Evolutionary conservation across 2,797 vertebrate genomes (phyloP).

Genomic region (Pantherophis alleghaniensis): DNA sequence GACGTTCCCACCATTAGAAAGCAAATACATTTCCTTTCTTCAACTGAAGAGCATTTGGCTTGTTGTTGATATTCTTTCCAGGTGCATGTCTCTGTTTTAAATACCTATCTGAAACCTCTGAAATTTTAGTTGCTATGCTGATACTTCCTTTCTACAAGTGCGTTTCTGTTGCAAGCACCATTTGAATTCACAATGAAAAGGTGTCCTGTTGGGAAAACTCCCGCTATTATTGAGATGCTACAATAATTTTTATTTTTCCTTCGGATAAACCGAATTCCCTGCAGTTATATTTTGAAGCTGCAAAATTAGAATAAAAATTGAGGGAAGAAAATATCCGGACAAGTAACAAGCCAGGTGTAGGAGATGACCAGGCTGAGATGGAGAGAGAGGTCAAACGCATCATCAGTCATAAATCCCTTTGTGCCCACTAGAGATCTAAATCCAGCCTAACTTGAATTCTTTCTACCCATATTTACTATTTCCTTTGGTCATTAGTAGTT

Average conservation of each 20-base stretch:
- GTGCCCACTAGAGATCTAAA: not conserved
- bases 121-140: not conserved
- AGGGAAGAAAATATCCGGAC: not conserved
- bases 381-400: not conserved
- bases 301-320: not conserved
- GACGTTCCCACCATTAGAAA: not conserved
- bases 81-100: not conserved
- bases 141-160: not conserved
- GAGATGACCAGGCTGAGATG: not conserved
- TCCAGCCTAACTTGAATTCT: not conserved
- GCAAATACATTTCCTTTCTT: not conserved
- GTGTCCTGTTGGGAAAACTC: not conserved
- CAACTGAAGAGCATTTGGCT: not conserved
- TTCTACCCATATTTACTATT: not conserved
- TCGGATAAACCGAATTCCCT: not conserved
- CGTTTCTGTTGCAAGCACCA: not conserved
- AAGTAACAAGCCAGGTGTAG: not conserved
- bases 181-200: not conserved
- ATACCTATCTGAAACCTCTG: not conserved
- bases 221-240: not conserved
- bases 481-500: not conserved
- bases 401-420: not conserved
- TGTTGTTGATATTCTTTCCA: not conserved
- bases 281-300: not conserved
- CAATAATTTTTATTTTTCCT: not conserved